These are phyloP conservation scores for Lateolabrax maculatus DNA, from an alignment of 2,797 vertebrate species.

Conservation along the genomic window DNA sequence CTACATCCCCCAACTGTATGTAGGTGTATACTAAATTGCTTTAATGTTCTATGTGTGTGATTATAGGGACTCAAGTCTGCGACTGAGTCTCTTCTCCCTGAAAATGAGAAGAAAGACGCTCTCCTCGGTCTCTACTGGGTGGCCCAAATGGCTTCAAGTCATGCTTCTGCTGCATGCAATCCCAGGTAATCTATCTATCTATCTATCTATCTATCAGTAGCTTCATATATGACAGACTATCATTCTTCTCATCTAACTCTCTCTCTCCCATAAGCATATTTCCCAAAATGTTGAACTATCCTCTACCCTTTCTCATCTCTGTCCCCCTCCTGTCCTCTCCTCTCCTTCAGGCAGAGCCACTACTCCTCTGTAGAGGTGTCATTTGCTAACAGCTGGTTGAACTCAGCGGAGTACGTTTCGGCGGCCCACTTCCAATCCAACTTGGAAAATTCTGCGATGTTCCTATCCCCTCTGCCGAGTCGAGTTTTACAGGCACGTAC, in stretches of 20 bases:
- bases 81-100: slow-evolving; percentile 46
- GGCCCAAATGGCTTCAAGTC: slow-evolving; percentile 79
- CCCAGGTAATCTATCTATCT: slow-evolving; percentile 55
- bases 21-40: not conserved
- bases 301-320: not conserved
- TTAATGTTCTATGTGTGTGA: slow-evolving; percentile 28
- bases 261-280: not conserved
- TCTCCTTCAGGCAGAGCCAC: slow-evolving; percentile 76
- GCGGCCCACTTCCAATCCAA: slow-evolving; percentile 80
- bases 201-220: not conserved
- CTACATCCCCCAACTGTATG: not conserved
- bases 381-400: slow-evolving; percentile 85
- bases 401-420: slow-evolving; percentile 81
- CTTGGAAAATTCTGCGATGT: slow-evolving; percentile 61
- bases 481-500: slow-evolving; percentile 76
- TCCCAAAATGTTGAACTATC: not conserved
- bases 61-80: slow-evolving; percentile 82
- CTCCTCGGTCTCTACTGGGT: slow-evolving; percentile 86
- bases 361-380: slow-evolving; percentile 81
- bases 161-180: slow-evolving; percentile 35
- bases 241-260: not conserved
- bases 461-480: slow-evolving; percentile 84
- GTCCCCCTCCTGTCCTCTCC: slow-evolving; percentile 12
- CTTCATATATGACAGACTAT: not conserved
- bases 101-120: slow-evolving; percentile 78